Evolutionary conservation across 2,113 vertebrate species (phyloP).

Genomic region (Tretioscincus oriximinensis): DNA sequence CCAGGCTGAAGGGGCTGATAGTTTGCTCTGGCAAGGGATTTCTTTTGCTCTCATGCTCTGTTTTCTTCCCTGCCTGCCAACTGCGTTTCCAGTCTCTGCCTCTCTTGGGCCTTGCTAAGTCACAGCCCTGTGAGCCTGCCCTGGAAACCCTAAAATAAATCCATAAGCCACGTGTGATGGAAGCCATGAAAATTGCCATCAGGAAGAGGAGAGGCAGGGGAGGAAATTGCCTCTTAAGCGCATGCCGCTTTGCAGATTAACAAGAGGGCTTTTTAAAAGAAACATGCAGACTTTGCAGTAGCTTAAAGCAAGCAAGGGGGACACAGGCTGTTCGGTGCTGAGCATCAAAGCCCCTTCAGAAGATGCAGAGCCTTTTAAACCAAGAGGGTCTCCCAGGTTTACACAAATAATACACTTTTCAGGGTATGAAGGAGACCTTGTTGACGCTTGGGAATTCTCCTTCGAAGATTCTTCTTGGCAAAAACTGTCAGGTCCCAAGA

Average conservation of each 20-base stretch:
- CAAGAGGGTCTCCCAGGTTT: not conserved
- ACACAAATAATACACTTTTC: not conserved
- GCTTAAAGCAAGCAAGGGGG: not conserved
- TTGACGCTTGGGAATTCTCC: not conserved
- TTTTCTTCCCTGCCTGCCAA: not conserved
- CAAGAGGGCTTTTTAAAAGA: not conserved
- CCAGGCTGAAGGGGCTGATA: too few relatives aligned
- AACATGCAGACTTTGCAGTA: not conserved
- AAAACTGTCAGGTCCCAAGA: not conserved
- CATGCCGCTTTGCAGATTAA: not conserved
- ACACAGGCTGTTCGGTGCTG: not conserved
- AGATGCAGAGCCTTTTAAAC: not conserved
- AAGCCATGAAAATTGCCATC: not conserved
- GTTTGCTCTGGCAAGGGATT: too few relatives aligned
- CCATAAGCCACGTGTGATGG: not conserved
- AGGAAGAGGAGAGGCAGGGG: not conserved
- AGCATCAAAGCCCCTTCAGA: not conserved
- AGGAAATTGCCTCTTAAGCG: not conserved
- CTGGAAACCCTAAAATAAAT: not conserved
- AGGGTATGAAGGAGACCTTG: not conserved
- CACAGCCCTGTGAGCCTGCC: not conserved
- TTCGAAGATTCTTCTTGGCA: not conserved
- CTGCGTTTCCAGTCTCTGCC: not conserved
- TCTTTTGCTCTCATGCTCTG: too few relatives aligned
- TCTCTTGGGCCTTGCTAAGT: not conserved